Percentiles rank a stretch among this genome's conserved stretches.
These are phyloP conservation scores for Aspidoscelis tigris DNA, from an alignment of 2,113 vertebrate species.

Conservation along the genomic window DNA sequence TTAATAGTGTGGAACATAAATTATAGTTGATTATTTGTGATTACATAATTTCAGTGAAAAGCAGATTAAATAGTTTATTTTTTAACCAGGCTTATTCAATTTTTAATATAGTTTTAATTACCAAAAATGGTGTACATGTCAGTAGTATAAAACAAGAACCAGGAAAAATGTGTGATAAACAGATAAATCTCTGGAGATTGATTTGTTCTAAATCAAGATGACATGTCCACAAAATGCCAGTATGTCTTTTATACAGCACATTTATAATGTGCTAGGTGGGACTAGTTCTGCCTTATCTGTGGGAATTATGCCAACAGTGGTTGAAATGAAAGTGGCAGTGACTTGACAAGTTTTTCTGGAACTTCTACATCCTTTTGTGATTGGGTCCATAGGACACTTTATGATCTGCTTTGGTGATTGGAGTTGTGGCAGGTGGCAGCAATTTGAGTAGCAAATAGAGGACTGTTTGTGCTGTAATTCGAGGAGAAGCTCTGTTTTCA, in stretches of 20 bases:
- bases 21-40: constrained; percentile 53
- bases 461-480: too few relatives aligned
- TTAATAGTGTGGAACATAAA: constrained; percentile 47
- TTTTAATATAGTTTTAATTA: constrained; percentile 40
- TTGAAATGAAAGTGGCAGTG: neutral
- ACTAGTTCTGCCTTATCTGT: neutral
- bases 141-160: neutral
- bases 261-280: neutral
- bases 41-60: too few relatives aligned
- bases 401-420: neutral
- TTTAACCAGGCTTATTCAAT: constrained; percentile 45
- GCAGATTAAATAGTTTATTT: too few relatives aligned
- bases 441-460: neutral
- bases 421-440: neutral
- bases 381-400: too few relatives aligned
- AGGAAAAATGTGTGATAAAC: neutral
- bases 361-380: too few relatives aligned
- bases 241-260: too few relatives aligned
- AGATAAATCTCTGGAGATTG: neutral
- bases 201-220: neutral
- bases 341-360: too few relatives aligned
- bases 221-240: neutral
- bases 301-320: neutral
- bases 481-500: neutral
- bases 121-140: neutral